Base-by-base conservation (phyloP, 2,888 invertebrate genomes). In the Drosophila eohydei region DNA sequence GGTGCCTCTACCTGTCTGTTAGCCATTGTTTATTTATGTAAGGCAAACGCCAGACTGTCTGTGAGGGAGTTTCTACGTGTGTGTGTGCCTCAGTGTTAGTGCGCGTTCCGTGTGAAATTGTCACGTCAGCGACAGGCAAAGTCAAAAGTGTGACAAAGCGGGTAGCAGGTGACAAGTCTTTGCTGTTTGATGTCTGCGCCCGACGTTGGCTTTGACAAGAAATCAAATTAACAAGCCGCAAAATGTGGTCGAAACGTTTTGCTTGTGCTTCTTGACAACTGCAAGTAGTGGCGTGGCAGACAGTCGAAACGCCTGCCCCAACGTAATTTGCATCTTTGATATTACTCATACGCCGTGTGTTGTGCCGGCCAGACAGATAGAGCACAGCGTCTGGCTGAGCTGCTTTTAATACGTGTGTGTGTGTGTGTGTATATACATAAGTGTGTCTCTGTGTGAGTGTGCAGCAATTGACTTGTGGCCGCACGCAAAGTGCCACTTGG, bases 201-300 rank as follows among this genome's bases (percentile, higher is more conserved):
- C 67, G 75, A 43, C 81, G 64, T 43, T 75, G 86, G 66, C 68
- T 83, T 83, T 89, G 89, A 89, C 90, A 79, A 76, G 74, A 80
- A 85, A 89, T 85, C 81, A 87, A 89, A 84, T 89, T 89, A 88
- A 82, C 74, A 85, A 80, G 70, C 83, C 88, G 65, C 83, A 75
- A 67, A 78, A 70, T 66, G 73, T 61, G 73, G 77, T 72, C 71
- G 64, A 70, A 78, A 54, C 75, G 74, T 58, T 78, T 81, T 72
- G 46, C 74, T 67, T 55, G 52, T 70, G 63, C 50, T 62, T 8
- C 71, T 69, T 41, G 50, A 32, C 43, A 43, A 26, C 40, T 52
- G 28, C 46, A 26, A 26, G 61, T 14, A 5, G 41, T 7, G 40
- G 11, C 38, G 16, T 6, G 46, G 16, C 36, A 30, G 59, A 16